Percentiles rank a stretch among this genome's conserved stretches.
Evolutionary conservation across 2,888 invertebrate genomes (phyloP).

Genomic region (Epistrophe eligans): DNA sequence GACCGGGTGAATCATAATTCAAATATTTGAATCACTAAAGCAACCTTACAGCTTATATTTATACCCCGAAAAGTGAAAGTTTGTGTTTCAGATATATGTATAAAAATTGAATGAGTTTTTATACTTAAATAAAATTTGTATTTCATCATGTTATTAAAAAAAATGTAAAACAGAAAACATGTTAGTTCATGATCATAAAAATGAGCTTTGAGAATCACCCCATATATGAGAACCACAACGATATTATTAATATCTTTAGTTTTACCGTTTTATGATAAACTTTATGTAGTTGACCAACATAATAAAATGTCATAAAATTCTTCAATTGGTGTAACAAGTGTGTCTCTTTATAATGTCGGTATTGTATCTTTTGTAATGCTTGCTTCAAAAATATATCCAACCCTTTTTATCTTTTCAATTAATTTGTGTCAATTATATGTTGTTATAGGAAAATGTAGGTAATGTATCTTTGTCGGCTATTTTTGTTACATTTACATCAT

Average conservation of each 20-base stretch:
- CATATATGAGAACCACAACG: background rate
- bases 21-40: background rate
- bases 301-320: background rate
- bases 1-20: slow-evolving; percentile 7
- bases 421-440: slow-evolving; percentile 3
- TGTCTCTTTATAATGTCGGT: background rate
- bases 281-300: background rate
- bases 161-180: background rate
- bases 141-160: slow-evolving; percentile 18
- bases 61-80: slow-evolving; percentile 25
- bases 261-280: background rate
- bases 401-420: slow-evolving; percentile 1
- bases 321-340: background rate
- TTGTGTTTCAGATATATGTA: slow-evolving; percentile 20
- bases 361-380: background rate
- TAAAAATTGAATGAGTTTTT: background rate
- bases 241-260: background rate
- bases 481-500: too few relatives aligned
- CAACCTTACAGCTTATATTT: background rate
- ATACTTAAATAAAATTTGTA: background rate
- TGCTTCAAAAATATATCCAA: background rate
- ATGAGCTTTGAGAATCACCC: background rate
- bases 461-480: too few relatives aligned
- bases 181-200: slow-evolving; percentile 10
- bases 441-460: background rate